A percentile compares a stretch with the other conserved stretches of the same genome.
Evolutionary conservation across 2,113 vertebrate genomes (phyloP).

Genomic region (Pipa parva): DNA sequence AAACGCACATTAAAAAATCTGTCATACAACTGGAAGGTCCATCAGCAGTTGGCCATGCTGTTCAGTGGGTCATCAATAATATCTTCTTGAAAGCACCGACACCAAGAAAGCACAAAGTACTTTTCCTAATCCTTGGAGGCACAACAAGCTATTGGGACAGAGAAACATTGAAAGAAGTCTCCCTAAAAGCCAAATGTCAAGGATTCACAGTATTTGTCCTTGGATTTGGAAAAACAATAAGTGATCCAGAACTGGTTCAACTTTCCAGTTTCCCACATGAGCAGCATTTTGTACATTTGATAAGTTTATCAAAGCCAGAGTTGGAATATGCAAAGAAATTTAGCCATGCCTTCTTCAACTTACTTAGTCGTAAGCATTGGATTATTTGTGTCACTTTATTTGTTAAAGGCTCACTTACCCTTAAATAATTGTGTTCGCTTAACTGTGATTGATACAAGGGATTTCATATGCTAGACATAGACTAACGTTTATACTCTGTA

Average conservation of each 20-base stretch:
- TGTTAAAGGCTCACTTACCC: neutral
- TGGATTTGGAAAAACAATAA: conserved; percentile 57
- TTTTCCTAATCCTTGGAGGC: conserved; percentile 68
- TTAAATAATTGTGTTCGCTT: no score
- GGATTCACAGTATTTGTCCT: conserved; percentile 74
- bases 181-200: conserved; percentile 69
- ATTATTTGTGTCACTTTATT: neutral
- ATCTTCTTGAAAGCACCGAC: conserved; percentile 57
- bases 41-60: conserved; percentile 59
- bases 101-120: conserved; percentile 54
- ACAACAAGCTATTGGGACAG: conserved; percentile 63
- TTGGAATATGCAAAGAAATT: conserved; percentile 66
- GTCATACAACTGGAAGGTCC: conserved; percentile 59
- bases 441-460: no score
- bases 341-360: conserved; percentile 66
- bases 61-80: conserved; percentile 66
- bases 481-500: neutral
- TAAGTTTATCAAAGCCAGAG: conserved; percentile 50
- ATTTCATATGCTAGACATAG: no score
- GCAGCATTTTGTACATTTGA: conserved; percentile 71
- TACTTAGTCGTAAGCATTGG: conserved; percentile 68
- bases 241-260: conserved; percentile 54
- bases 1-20: conserved; percentile 56
- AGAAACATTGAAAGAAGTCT: conserved; percentile 57
- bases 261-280: conserved; percentile 64